Evolutionary conservation across 2,797 vertebrate species (phyloP), one percentile per base, ranked within the genome.

Genomic region (Chaunax sp.): DNA sequence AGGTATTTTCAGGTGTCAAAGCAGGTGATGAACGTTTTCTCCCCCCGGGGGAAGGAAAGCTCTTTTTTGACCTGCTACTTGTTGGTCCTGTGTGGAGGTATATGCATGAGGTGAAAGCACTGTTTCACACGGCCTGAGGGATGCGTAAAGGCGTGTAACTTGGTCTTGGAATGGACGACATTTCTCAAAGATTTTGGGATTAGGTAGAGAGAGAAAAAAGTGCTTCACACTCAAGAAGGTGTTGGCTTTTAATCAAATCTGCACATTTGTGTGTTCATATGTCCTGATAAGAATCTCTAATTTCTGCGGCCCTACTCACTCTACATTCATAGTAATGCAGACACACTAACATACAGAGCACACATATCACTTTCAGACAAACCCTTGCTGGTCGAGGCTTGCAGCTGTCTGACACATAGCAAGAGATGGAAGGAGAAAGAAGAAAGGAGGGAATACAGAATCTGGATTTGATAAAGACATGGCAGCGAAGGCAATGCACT

Each of bases 321-420:
- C 20, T 22, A 37, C 2, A 37, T 22, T n/a, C n/a, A n/a, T n/a
- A n/a, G 70, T 82, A 81, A 70, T 64, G 64, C 74, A 69, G 72
- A 86, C 80, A 79, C 83, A 75, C 70, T 78, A 53, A 77, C 73
- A 79, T 35, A 51, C 67, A 71, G 68, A 66, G 67, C 63, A 54
- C 63, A 77, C 50, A 64, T 75, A 81, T 82, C 80, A 43, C 61
- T 77, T 72, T 83, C 74, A 82, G 72, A 78, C 38, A 22, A 49
- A 64, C 37, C 28, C 41, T 37, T n/a, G 74, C 86, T 54, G 70
- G 84, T 84, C 20, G 57, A 68, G 79, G 72, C 80, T 75, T 79
- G 83, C 80, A 85, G 82, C 78, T 84, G 67, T 82, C 71, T 51
- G 46, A 75, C 59, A 45, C 55, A 64, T 13, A 22, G 64, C 15